These are phyloP conservation scores for Drosophila pallidifrons DNA, from an alignment of 1,140 invertebrate species.

Conservation along the genomic window DNA sequence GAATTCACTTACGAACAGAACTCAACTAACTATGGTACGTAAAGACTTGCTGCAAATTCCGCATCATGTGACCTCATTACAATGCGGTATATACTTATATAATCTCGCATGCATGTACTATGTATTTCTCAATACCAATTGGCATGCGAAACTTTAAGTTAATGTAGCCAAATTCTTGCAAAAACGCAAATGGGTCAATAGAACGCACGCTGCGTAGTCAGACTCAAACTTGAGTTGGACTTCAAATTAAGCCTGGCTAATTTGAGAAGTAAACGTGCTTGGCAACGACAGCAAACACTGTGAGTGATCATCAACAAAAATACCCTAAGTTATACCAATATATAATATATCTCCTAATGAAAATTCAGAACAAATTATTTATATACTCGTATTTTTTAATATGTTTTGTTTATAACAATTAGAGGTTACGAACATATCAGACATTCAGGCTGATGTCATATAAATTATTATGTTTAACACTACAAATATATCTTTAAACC, in stretches of 20 bases:
- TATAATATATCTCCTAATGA: not conserved
- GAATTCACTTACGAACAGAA: not conserved
- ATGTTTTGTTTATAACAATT: too few relatives aligned
- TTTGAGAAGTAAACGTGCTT: conserved; percentile 69
- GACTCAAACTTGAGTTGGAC: conserved; percentile 28
- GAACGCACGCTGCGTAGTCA: conserved; percentile 52
- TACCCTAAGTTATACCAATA: conserved; percentile 26
- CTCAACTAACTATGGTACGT: conserved; percentile 8
- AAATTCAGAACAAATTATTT: not conserved
- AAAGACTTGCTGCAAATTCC: conserved; percentile 5
- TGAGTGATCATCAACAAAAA: conserved; percentile 2
- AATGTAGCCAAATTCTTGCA: conserved; percentile 25
- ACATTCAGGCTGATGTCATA: not conserved
- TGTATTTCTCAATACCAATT: not conserved
- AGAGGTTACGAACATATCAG: too few relatives aligned
- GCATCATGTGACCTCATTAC: not conserved
- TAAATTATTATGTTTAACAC: not conserved
- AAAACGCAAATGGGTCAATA: conserved; percentile 72
- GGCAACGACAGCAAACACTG: conserved; percentile 4
- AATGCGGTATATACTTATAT: conserved; percentile 8
- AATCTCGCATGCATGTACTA: not conserved
- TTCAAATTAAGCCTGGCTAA: conserved; percentile 69
- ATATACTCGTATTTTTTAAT: too few relatives aligned
- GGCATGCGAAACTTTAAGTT: conserved; percentile 46
- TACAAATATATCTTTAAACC: not conserved